Evolutionary conservation across 2,888 invertebrate species (phyloP), one percentile per base, ranked within the genome.

Genomic region (Hetaerina titia): DNA sequence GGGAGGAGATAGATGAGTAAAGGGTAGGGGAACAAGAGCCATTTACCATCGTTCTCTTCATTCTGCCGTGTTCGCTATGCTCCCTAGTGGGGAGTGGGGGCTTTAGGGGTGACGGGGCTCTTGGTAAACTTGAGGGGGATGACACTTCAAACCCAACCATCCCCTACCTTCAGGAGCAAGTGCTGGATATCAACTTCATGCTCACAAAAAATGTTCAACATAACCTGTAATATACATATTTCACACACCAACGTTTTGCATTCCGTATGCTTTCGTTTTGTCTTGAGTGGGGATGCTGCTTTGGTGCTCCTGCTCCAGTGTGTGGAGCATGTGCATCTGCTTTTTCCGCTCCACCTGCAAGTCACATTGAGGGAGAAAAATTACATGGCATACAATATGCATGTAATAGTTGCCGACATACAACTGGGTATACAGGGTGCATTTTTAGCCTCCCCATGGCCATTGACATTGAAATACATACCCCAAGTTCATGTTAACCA

Each of bases 271-370:
- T 94, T 88, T 94, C 25, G 69, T 95, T 95, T 87, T 94, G 88
- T 95, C 94, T 57, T 94, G 81, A 45, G 94, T 96, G 95, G 96
- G 96, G 94, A 96, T 96, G 95, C 96, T 96, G 64, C 92, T 92
- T 17, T 96, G 96, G 95, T 96, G 96, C 95, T 96, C 96, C 95
- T 97, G 96, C 95, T 96, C 96, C 89, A 97, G 96, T 9, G 96
- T 96, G 96, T 96, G 96, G 19, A 97, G 96, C 95, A 96, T 96
- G 95, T 96, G 96, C 95, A 96, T 96, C 90, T 97, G 96, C 89
- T 96, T 96, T 45, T 96, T 96, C 94, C 96, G 96, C 95, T 97
- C 96, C 19, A 96, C 96, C 97, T 97, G 95, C 63, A 95, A 90
- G 89, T 64, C 69, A 90, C 11, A 64, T 25, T 63, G 57, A 63